Evolutionary conservation across 2,797 vertebrate species (phyloP), one percentile per base, ranked within the genome.

Genomic region (Sylvia borin): DNA sequence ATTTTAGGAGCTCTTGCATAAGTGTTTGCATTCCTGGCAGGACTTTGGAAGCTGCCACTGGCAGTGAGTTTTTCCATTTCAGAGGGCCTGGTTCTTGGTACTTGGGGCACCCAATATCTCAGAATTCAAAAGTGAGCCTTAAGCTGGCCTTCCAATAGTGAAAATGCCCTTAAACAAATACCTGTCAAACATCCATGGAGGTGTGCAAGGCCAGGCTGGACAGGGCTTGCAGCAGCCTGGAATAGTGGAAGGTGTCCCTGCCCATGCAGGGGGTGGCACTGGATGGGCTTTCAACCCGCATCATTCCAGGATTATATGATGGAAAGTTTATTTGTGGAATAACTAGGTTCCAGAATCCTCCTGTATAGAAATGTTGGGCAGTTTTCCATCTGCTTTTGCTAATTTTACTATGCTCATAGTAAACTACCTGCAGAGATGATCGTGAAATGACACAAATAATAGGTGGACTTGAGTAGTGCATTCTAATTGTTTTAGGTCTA

Each of bases 171-270:
- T 71, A 22, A 85, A 64, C 57, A 45, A 68, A 43, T 51, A 51
- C 15, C n/a, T 58, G 15, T 67, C 21, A 47, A 32, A 38, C 15
- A 31, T 42, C 26, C 26, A 18, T 90, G 58, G 29, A 20, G 47
- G 40, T 60, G 45, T 32, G 26, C 79, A 31, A 64, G 29, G 51
- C 26, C 53, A 42, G 40, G 22, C 0, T 60, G 53, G 34, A 78
- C 0, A 0, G 11, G 31, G 18, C 31, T 60, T 48, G 60, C 16
- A 66, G 27, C 54, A 66, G 0, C 16, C 26, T 73, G 31, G 22
- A 26, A 0, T 11, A 9, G 34, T 48, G 26, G 40, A 3, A 66
- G 53, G 19, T 78, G 34, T 84, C 47, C 7, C 45, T 76, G 79
- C 25, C 65, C 27, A 4, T 36, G 34, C 16, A 54, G 1, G 19